phyloP scores from a whole-genome alignment of 2,797 vertebrate genomes.

The Merluccius polli region DNA sequence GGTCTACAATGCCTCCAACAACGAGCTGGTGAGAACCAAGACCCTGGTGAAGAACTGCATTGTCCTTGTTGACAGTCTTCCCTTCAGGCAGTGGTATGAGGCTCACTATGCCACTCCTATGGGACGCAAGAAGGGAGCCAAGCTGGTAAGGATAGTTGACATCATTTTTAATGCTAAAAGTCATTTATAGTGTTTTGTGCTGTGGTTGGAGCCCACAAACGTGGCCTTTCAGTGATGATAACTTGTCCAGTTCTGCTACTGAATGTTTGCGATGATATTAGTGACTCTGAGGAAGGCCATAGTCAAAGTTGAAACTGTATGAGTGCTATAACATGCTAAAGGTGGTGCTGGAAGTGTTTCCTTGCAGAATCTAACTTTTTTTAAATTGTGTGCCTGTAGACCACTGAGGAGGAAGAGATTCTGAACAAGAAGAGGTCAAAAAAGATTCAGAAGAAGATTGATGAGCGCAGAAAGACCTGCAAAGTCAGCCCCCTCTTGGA shows the following conservation, averaged over 20 bases:
- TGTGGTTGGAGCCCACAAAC: background rate
- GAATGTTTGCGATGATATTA: constrained; percentile 78
- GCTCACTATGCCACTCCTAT: constrained; percentile 92
- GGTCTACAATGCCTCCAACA: constrained; percentile 98
- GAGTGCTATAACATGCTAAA: background rate
- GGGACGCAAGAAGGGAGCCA: constrained; percentile 97
- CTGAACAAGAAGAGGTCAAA: constrained; percentile 97
- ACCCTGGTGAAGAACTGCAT: constrained; percentile 99
- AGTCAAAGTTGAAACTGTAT: background rate
- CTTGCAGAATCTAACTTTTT: background rate
- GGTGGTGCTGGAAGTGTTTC: background rate
- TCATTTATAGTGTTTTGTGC: background rate
- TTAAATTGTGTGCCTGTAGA: constrained; percentile 69
- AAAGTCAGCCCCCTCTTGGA: constrained; percentile 92
- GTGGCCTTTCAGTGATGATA: constrained; percentile 84
- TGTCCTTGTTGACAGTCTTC: constrained; percentile 89
- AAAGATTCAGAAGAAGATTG: constrained; percentile 95
- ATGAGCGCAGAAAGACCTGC: constrained; percentile 89
- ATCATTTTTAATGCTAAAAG: background rate
- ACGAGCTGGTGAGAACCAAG: constrained; percentile 96
- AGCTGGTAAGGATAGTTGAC: constrained; percentile 76
- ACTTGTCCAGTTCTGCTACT: constrained; percentile 93
- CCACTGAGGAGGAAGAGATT: constrained; percentile 94
- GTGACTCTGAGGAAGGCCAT: constrained; percentile 79
- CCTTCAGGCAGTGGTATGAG: constrained; percentile 98